Evolutionary conservation across 2,888 invertebrate species (phyloP), one percentile per base, ranked within the genome.

Genomic region (Drosophila monieri): DNA sequence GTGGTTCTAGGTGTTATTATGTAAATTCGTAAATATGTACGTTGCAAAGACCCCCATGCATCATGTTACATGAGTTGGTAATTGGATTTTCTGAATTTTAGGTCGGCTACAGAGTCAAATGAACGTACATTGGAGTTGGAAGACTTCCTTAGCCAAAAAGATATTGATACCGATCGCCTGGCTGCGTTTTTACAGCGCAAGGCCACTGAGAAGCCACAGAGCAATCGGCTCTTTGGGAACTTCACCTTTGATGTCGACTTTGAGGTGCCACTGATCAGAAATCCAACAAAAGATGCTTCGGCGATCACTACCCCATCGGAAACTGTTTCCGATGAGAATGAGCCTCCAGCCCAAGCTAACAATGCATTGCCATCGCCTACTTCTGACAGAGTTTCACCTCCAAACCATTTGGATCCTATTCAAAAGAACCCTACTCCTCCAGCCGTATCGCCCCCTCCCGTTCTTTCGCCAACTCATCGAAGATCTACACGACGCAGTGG

Each of bases 211-310:
- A 23, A 47, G 2, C 52, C 27, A 6, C 52, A 30, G 2, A 37
- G 37, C 2, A 18, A 23, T 2, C 46, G 32, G 0, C 67, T 73
- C 1, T 21, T 86, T 1, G 77, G 46, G 1, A 67, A 76, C 46
- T 21, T 70, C 0, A 55, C 84, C 1, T 62, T 86, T 37, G 84
- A 79, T 9, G 12, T 83, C 1, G 86, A 83, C 14, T 77, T 79
- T 8, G 86, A 86, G 32, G 52, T 79, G 15, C 41, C 60, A 3
- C 47, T 70, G 15, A 14, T 23, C 0, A 49, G 53, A 12, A 65
- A 30, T 6, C 35, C 47, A 6, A 6, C 23, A n/a, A 9, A 35
- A n/a, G 35, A n/a, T 37, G 23, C 18, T 21, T 14, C 25, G 15
- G 12, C 12, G 2, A 46, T 62, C 3, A 41, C 27, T 0, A 44